phyloP scores from a whole-genome alignment of 2,113 vertebrate genomes.

The Podilymbus podiceps region DNA sequence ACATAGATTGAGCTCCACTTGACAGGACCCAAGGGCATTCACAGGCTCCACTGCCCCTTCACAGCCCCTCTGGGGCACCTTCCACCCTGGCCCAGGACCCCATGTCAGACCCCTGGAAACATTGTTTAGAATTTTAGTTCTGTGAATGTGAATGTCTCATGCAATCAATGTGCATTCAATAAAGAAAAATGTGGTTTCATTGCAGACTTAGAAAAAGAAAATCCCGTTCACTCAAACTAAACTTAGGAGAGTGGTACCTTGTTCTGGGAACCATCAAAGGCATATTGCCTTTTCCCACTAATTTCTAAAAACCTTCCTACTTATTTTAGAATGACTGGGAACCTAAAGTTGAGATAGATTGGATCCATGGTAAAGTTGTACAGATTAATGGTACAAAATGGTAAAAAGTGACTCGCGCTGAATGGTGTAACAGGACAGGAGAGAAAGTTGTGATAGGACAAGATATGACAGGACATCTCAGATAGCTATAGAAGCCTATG shows the following conservation, averaged over 20 bases:
- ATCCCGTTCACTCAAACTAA: not conserved
- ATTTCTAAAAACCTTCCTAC: not conserved
- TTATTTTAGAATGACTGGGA: not conserved
- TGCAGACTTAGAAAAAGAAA: not conserved
- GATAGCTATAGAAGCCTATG: not conserved
- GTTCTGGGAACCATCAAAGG: not conserved
- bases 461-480: not conserved
- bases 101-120: accelerated
- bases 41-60: not conserved
- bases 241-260: not conserved
- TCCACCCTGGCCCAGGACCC: accelerated
- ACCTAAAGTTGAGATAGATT: not conserved
- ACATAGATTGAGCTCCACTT: not conserved
- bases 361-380: not conserved
- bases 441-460: not conserved
- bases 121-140: not conserved
- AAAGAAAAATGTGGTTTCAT: not conserved
- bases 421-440: not conserved
- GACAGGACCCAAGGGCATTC: not conserved
- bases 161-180: not conserved
- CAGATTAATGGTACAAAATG: not conserved
- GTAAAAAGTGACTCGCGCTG: not conserved
- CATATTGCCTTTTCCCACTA: not conserved
- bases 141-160: not conserved
- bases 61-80: not conserved